A percentile compares a stretch with the other conserved stretches of the same genome.
Evolutionary conservation across 92 coral and sea anemone species (phyloP).

Genomic region (Umimayanthus kanabou): DNA sequence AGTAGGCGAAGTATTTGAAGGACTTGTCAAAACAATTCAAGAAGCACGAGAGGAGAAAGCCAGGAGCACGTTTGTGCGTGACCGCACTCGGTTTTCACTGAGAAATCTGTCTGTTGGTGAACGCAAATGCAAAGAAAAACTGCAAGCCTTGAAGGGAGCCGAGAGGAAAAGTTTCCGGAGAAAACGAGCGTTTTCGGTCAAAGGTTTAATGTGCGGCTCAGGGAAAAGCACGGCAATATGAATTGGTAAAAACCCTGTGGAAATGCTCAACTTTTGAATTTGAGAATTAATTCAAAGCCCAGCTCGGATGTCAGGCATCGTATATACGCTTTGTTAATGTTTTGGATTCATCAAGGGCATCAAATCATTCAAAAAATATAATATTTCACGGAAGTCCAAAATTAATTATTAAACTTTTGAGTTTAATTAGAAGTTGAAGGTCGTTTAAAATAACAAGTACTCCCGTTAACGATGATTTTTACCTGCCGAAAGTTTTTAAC

Average conservation of each 20-base stretch:
- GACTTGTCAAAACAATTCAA: slow-evolving; percentile 63
- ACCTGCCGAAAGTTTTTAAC: too few relatives aligned
- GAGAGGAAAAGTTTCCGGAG: slow-evolving; percentile 48
- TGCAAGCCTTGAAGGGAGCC: slow-evolving; percentile 61
- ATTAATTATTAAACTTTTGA: too few relatives aligned
- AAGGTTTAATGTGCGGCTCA: slow-evolving; percentile 37
- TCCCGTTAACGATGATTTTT: too few relatives aligned
- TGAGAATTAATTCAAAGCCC: too few relatives aligned
- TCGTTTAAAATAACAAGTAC: too few relatives aligned
- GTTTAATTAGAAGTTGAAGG: too few relatives aligned
- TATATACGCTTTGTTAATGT: too few relatives aligned
- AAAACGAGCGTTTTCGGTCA: slow-evolving; percentile 40
- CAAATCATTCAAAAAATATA: too few relatives aligned
- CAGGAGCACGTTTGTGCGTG: slow-evolving; percentile 62
- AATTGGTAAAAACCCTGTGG: not conserved
- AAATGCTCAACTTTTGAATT: too few relatives aligned
- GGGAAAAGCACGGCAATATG: slow-evolving; percentile 37
- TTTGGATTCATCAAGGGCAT: too few relatives aligned
- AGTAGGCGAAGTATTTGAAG: slow-evolving; percentile 73
- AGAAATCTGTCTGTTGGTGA: slow-evolving; percentile 68
- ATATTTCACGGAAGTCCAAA: too few relatives aligned
- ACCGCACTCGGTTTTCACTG: slow-evolving; percentile 70
- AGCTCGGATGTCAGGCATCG: too few relatives aligned
- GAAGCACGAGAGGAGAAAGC: slow-evolving; percentile 58
- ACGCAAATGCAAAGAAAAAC: slow-evolving; percentile 76